Percentiles rank a stretch among this genome's conserved stretches.
Conservation (phyloP, 2,888 invertebrate genomes). For the Hartigia nigra region DNA sequence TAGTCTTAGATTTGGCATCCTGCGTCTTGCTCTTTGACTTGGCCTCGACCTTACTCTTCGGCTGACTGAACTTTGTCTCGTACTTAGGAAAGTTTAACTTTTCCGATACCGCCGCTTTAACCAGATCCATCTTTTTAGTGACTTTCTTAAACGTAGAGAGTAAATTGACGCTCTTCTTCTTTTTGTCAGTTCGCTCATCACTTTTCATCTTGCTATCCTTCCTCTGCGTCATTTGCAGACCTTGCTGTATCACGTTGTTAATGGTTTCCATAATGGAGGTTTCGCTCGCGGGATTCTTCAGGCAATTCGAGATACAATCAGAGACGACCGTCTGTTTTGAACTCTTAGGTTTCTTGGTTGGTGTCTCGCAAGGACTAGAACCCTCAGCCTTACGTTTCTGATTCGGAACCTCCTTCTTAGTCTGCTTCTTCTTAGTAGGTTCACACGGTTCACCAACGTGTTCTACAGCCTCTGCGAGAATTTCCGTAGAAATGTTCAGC, state of each 20-base stretch:
- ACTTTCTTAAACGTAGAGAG: constrained; percentile 55
- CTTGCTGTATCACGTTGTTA: constrained; percentile 58
- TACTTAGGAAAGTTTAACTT: constrained; percentile 38
- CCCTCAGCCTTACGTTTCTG: constrained; percentile 52
- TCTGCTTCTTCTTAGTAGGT: constrained; percentile 55
- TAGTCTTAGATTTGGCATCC: constrained; percentile 40
- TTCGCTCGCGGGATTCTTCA: constrained; percentile 46
- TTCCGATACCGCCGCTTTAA: constrained; percentile 44
- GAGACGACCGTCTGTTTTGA: constrained; percentile 58
- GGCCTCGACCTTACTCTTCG: constrained; percentile 34
- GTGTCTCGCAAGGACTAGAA: constrained; percentile 39
- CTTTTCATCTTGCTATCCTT: constrained; percentile 49
- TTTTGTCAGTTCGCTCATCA: constrained; percentile 52
- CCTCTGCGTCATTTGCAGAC: constrained; percentile 58
- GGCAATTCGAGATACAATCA: constrained; percentile 30
- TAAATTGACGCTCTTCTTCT: constrained; percentile 32
- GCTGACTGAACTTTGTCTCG: constrained; percentile 33
- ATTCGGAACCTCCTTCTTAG: constrained; percentile 31
- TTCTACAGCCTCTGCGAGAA: constrained; percentile 19
- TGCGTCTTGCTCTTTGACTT: constrained; percentile 38
- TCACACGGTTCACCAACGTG: constrained; percentile 32
- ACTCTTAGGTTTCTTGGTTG: constrained; percentile 53
- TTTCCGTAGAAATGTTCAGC: constrained; percentile 11
- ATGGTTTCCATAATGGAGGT: constrained; percentile 62
- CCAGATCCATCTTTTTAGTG: constrained; percentile 65